phyloP scores from a whole-genome alignment of 1,140 invertebrate species.

The Vollenhovia emeryi region DNA sequence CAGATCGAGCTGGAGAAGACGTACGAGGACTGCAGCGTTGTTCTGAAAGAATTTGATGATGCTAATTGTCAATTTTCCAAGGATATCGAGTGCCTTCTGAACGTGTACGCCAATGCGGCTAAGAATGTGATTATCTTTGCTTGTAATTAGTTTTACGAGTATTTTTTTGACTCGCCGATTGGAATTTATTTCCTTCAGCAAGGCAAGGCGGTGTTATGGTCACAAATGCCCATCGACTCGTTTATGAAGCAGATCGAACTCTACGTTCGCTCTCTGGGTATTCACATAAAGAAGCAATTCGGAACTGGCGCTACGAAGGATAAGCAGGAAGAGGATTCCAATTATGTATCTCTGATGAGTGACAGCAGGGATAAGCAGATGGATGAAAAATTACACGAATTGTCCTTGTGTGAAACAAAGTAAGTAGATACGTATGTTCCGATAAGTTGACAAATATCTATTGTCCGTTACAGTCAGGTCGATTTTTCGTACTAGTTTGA shows the following conservation, averaged over 20 bases:
- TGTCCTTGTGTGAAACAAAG: conserved; percentile 75
- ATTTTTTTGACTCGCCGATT: not conserved
- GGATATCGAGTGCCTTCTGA: conserved; percentile 73
- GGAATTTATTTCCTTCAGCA: conserved; percentile 70
- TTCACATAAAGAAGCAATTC: conserved; percentile 79
- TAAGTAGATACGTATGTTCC: conserved; percentile 67
- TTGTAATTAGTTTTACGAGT: not conserved
- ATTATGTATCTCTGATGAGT: conserved; percentile 69
- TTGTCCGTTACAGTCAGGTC: no score
- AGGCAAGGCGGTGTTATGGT: conserved; percentile 76
- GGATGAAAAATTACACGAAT: conserved; percentile 74
- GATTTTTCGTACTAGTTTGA: no score
- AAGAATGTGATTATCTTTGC: conserved; percentile 75
- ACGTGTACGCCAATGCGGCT: conserved; percentile 76
- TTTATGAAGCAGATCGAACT: conserved; percentile 80
- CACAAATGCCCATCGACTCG: conserved; percentile 79
- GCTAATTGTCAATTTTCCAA: conserved; percentile 73
- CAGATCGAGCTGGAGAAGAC: conserved; percentile 73
- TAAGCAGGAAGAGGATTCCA: conserved; percentile 57
- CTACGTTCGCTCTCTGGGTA: conserved; percentile 77
- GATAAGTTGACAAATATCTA: no score
- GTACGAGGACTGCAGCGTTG: conserved; percentile 73
- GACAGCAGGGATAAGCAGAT: conserved; percentile 65
- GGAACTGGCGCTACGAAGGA: conserved; percentile 48
- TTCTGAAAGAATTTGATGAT: conserved; percentile 76